Base-by-base conservation (phyloP, 2,113 vertebrate species). In the Charadrius vociferus region DNA sequence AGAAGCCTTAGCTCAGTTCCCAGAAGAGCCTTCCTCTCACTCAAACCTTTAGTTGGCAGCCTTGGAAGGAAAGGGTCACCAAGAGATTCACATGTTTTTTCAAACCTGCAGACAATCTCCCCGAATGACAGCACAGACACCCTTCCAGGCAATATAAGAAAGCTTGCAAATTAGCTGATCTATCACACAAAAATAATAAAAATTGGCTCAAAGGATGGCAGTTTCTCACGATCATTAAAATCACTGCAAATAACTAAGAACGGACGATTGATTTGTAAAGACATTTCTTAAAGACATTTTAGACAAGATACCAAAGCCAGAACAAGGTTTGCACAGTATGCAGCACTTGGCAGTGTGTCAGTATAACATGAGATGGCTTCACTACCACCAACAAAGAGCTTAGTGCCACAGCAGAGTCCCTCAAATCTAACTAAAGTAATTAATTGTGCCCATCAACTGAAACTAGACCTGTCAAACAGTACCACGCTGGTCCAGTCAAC, bases 401-500 rank as follows among this genome's bases (percentile, higher is more conserved):
- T 1, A 26, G 34, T 6, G 55, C 71, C 63, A 29, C 29, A n/a
- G 88, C 43, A 29, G 37, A 36, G 66, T 26, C 53, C 59, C 29
- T 37, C 7, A 8, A 26, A n/a, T 29, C 43, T 53, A 29, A 7
- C 30, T 22, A 2, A 37, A 78, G 47, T 19, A 37, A 56, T 39
- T 34, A 5, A 62, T 37, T 14, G 21, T 14, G 78, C 56, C 75
- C 70, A 52, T 19, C 9, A 6, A 22, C 41, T 79, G 86, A 63
- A 91, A 63, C 34, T 13, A 65, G 75, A 81, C 19, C 83, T 41
- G 47, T 14, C 56, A 36, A 63, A 36, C 1, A 3, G 62, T 22
- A 36, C 67, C 1, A 0, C 2, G 3, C 21, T 2, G 1, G 30
- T 5, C 59, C 83, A 32, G 65, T 3, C 63, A 55, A 8, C 43